Evolutionary conservation across 2,797 vertebrate species (phyloP), one percentile per base, ranked within the genome.

Genomic region (Helarctos malayanus): DNA sequence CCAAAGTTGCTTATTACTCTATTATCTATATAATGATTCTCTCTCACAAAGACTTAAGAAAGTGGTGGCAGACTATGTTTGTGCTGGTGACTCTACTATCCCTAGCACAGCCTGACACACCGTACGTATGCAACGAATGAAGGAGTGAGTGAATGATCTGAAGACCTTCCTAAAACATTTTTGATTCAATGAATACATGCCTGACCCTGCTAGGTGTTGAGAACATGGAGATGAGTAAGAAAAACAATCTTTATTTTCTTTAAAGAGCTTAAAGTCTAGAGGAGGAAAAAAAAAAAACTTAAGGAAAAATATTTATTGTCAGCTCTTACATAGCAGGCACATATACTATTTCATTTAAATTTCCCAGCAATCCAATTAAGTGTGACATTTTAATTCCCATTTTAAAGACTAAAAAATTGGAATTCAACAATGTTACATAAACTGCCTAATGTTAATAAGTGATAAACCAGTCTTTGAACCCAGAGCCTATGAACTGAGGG

Each of bases 271-370:
- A 79, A 25, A 61, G 47, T 71, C 69, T 87, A 27, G 21, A 57
- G 25, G 21, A 38, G n/a, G 56, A 29, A 68, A 25, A 23, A 29
- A 49, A 38, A 45, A 41, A 73, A 18, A 15, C 9, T 76, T 71
- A 59, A 87, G 57, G 21, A 85, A 78, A 69, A 54, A 7, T 57
- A 16, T 35, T 56, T 82, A 96, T 15, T 32, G 23, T 81, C 71
- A 81, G 38, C 12, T 83, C 13, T 45, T 85, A 73, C 7, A 15
- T 57, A 78, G 87, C 59, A 56, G 35, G 25, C 57, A 90, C 11
- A 78, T 27, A 45, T 8, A 73, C 63, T 45, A 88, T 56, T 93
- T 83, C 78, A 93, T n/a, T 96, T 95, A 95, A 89, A 59, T 56
- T 63, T 90, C 59, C 27, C 41, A 82, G 13, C 25, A 87, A 82